Conservation (phyloP, 2,888 invertebrate genomes). For the Meghimatium bilineatum region DNA sequence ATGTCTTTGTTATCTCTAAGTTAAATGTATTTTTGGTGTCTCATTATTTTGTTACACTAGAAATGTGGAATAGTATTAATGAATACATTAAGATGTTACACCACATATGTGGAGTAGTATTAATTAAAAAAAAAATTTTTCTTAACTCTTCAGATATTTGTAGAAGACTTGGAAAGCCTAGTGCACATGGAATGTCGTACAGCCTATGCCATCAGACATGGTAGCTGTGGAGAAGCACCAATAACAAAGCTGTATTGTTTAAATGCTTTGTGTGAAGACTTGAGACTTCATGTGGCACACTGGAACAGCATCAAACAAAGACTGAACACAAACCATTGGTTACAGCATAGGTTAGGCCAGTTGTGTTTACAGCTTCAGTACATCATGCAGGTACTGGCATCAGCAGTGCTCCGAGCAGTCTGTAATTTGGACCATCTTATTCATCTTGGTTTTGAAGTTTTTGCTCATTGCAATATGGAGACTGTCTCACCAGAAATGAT, state of each 20-base stretch:
- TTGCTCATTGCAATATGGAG: constrained; percentile 74
- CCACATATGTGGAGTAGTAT: background rate
- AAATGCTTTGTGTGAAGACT: constrained; percentile 75
- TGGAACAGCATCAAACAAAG: constrained; percentile 75
- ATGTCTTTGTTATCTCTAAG: background rate
- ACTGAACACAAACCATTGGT: constrained; percentile 70
- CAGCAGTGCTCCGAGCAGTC: constrained; percentile 68
- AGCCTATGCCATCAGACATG: constrained; percentile 69
- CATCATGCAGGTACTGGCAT: constrained; percentile 62
- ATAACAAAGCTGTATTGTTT: constrained; percentile 72
- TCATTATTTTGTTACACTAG: background rate
- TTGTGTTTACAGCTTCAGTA: constrained; percentile 68
- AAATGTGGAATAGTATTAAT: no score
- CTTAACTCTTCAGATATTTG: constrained; percentile 61
- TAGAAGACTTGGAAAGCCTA: constrained; percentile 68
- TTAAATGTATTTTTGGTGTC: background rate
- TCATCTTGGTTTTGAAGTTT: constrained; percentile 73
- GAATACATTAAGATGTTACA: background rate
- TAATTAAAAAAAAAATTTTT: background rate
- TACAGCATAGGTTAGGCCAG: constrained; percentile 66
- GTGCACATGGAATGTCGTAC: constrained; percentile 69
- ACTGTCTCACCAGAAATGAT: constrained; percentile 71
- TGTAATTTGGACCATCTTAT: constrained; percentile 74
- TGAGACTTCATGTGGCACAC: constrained; percentile 73
- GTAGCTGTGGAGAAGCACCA: constrained; percentile 62